A percentile compares a stretch with the other conserved stretches of the same genome.
Evolutionary conservation across 1,140 invertebrate species (phyloP).

Genomic region (Ruditapes philippinarum): DNA sequence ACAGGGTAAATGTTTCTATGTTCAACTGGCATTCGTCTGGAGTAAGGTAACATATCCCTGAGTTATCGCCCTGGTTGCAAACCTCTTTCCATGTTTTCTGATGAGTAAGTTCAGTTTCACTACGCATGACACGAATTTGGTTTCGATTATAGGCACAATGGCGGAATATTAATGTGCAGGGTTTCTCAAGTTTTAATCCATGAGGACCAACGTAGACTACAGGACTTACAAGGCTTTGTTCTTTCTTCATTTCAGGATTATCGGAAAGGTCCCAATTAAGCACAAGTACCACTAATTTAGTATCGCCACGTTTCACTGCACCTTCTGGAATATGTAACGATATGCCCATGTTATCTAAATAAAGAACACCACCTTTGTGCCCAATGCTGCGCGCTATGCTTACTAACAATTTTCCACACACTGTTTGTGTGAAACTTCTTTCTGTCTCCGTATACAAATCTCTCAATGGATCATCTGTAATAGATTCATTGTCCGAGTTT

Average conservation of each 20-base stretch:
- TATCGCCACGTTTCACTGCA: slow-evolving; percentile 65
- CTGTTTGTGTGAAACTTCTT: slow-evolving; percentile 66
- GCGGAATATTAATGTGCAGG: slow-evolving; percentile 72
- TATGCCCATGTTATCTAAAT: slow-evolving; percentile 79
- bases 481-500: not conserved
- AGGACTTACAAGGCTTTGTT: slow-evolving; percentile 76
- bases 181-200: slow-evolving; percentile 74
- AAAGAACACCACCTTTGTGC: slow-evolving; percentile 68
- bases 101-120: slow-evolving; percentile 75
- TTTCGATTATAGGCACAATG: slow-evolving; percentile 78
- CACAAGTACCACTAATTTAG: slow-evolving; percentile 71
- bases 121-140: slow-evolving; percentile 74
- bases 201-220: slow-evolving; percentile 80
- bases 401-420: slow-evolving; percentile 73
- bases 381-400: slow-evolving; percentile 68
- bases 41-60: slow-evolving; percentile 54
- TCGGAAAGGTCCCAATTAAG: slow-evolving; percentile 80
- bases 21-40: slow-evolving; percentile 72
- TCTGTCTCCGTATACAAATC: slow-evolving; percentile 64
- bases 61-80: slow-evolving; percentile 49
- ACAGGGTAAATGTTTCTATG: slow-evolving; percentile 75
- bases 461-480: not conserved
- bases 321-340: slow-evolving; percentile 73
- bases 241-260: slow-evolving; percentile 71
- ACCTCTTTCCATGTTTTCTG: slow-evolving; percentile 71